phyloP scores from a whole-genome alignment of 2,113 vertebrate genomes.

The Condylura cristata region DNA sequence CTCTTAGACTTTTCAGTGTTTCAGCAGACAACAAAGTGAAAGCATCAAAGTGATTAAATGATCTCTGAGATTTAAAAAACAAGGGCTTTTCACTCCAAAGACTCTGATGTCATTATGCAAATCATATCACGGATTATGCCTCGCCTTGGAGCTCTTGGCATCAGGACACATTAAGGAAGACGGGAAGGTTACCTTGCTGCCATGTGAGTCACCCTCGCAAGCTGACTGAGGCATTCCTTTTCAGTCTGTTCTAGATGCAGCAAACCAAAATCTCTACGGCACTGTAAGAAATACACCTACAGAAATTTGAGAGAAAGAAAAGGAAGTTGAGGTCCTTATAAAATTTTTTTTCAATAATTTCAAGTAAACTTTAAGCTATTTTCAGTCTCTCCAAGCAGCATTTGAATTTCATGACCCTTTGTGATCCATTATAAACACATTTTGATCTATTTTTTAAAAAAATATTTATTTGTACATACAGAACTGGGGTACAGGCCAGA shows the following conservation, averaged over 20 bases:
- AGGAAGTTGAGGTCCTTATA: slow-evolving; percentile 30
- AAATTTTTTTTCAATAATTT: neutral
- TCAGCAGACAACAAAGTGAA: neutral
- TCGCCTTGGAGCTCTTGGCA: neutral
- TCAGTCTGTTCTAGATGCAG: slow-evolving; percentile 70
- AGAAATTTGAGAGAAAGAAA: slow-evolving; percentile 55
- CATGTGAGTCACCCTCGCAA: slow-evolving; percentile 55
- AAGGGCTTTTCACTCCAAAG: neutral
- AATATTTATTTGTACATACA: too few species aligned
- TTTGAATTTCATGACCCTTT: neutral
- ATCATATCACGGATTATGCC: neutral
- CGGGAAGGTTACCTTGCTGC: slow-evolving; percentile 29
- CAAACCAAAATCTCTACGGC: slow-evolving; percentile 65
- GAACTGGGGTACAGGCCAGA: too few species aligned
- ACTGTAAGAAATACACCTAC: slow-evolving; percentile 69
- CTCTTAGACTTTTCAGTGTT: neutral
- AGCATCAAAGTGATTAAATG: slow-evolving; percentile 23
- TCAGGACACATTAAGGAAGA: slow-evolving; percentile 19
- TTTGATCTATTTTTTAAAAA: neutral
- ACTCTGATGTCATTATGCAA: neutral
- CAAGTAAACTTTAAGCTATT: slow-evolving; percentile 44
- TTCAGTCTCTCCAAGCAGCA: neutral
- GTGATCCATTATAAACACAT: neutral
- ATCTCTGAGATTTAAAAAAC: slow-evolving; percentile 9
- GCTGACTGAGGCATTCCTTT: slow-evolving; percentile 76